Conservation (phyloP, 2,113 vertebrate species). For the Garra rufa region DNA sequence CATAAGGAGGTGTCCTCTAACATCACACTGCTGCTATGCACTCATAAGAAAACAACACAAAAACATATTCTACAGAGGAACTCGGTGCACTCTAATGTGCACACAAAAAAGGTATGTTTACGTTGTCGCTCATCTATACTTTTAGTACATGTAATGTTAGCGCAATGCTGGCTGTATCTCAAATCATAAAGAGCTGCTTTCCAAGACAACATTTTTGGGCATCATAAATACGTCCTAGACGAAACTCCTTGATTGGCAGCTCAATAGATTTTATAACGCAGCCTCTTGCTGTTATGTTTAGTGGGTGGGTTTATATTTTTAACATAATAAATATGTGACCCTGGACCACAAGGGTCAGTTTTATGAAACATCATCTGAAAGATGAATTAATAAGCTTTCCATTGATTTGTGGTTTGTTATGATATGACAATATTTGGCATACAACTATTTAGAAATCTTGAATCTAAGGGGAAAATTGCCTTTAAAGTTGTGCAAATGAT, state of each 20-base stretch:
- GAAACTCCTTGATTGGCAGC: too few relatives aligned
- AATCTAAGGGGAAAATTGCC: too few relatives aligned
- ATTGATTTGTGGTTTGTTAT: too few relatives aligned
- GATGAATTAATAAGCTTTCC: too few relatives aligned
- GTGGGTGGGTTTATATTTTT: too few relatives aligned
- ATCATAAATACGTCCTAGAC: not conserved
- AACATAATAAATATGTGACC: too few relatives aligned
- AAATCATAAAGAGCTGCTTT: not conserved
- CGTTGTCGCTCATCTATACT: not conserved
- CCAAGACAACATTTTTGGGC: not conserved
- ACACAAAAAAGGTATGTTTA: not conserved
- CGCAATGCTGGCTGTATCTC: not conserved
- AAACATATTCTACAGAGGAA: not conserved
- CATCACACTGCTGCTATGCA: not conserved
- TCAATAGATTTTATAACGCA: not conserved
- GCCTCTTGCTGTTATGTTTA: not conserved
- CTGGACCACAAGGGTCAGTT: too few relatives aligned
- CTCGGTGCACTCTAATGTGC: not conserved
- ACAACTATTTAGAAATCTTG: too few relatives aligned
- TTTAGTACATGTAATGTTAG: not conserved
- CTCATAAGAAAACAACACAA: not conserved
- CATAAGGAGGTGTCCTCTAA: slow-evolving; percentile 41
- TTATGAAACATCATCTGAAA: too few relatives aligned
- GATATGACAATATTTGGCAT: too few relatives aligned
- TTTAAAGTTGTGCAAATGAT: too few relatives aligned